Evolutionary conservation across 1,140 invertebrate species (phyloP), one percentile per base, ranked within the genome.

Genomic region (Temnothorax nylanderi): DNA sequence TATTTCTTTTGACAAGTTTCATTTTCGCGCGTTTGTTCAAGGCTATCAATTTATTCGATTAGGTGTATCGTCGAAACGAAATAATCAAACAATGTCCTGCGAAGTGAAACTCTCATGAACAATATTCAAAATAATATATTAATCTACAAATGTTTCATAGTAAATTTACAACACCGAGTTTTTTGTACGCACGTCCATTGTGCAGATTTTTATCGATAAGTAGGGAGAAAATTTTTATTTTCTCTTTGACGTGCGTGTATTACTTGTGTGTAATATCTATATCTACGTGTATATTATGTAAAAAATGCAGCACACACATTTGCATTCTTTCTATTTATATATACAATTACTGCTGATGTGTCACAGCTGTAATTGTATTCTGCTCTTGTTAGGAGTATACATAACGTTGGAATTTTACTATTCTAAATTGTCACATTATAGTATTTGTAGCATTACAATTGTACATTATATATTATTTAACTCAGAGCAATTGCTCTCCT

Each of bases 1-100:
- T 0, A 37, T 77, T 41, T 54, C 7, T 54, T 34, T 69, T 37
- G 10, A 76, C 16, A 80, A 0, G 7, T 64, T 54, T 32, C 21
- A 80, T 26, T n/a, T 13, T 82, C 26, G 5, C 8, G 0, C 74
- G 44, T 87, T 60, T 80, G 72, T 72, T 34, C 65, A 60, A 85
- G 37, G 56, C 65, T 86, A 32, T 34, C 51, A 34, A 1, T 85
- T 87, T 44, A 87, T 77, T 80, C n/a, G 4, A 82, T 49, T 11
- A 64, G 7, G 51, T n/a, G 11, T 54, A 37, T 67, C 11, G 18
- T 81, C 32, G 11, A 58, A 60, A 84, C 6, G 13, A 71, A 47
- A 54, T 2, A 54, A 41, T 81, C n/a, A 64, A 80, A 67, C 11
- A 47, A n/a, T 44, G 0, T 74, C 32, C n/a, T 41, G 34, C 58